Conservation (phyloP, 2,113 vertebrate genomes). For the Helogale parvula region DNA sequence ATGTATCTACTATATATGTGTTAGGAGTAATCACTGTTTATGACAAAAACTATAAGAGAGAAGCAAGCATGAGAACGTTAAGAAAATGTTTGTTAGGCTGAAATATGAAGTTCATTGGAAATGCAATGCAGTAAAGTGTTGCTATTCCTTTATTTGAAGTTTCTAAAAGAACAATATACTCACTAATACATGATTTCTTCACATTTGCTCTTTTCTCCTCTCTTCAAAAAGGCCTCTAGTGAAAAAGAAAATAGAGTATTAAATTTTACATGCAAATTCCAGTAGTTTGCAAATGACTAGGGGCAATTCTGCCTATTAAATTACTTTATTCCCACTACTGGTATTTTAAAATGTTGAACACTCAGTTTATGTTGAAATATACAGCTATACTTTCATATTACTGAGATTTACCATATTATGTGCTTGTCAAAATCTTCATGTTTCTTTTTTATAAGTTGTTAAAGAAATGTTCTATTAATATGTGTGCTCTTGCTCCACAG, state of each 20-base stretch:
- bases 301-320: conserved; percentile 55
- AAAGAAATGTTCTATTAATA: conserved; percentile 60
- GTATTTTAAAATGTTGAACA: conserved; percentile 65
- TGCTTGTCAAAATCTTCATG: conserved; percentile 60
- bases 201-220: background rate
- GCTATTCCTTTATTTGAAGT: conserved; percentile 16
- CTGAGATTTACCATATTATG: conserved; percentile 46
- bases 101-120: background rate
- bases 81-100: background rate
- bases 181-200: background rate
- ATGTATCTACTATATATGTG: background rate
- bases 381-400: conserved; percentile 41
- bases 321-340: conserved; percentile 58
- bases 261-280: conserved; percentile 67
- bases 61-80: background rate
- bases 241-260: conserved; percentile 45
- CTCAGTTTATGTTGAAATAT: conserved; percentile 54
- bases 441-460: conserved; percentile 56
- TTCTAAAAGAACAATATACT: background rate
- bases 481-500: background rate
- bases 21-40: background rate
- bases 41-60: background rate
- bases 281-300: conserved; percentile 60
- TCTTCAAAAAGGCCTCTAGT: background rate
- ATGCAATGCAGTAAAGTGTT: background rate